phyloP scores from a whole-genome alignment of 2,888 invertebrate genomes.

The Hypena proboscidalis region DNA sequence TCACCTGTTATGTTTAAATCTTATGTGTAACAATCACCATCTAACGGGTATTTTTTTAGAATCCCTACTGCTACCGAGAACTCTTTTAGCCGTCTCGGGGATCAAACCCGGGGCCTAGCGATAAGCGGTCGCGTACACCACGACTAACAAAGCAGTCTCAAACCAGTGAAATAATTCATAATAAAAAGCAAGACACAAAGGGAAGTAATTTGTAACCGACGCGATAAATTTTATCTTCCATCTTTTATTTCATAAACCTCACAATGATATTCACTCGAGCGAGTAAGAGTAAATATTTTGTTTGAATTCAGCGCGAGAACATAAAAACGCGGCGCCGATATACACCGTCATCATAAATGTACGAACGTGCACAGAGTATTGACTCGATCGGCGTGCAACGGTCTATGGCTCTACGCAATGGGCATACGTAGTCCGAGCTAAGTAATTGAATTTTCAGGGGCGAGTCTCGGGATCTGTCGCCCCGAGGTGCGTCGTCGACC shows the following conservation, averaged over 20 bases:
- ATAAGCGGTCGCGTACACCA: too few relatives aligned
- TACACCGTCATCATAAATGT: constrained; percentile 31
- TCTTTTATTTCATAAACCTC: constrained; percentile 12
- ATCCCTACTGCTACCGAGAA: too few relatives aligned
- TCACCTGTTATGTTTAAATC: too few relatives aligned
- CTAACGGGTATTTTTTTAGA: too few relatives aligned
- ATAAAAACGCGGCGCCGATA: constrained; percentile 23
- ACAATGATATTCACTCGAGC: constrained; percentile 10
- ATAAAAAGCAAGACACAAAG: background rate
- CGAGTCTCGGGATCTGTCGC: constrained; percentile 54
- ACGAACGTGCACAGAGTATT: constrained; percentile 55
- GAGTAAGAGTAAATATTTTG: constrained; percentile 16
- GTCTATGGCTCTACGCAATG: constrained; percentile 51
- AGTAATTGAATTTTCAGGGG: constrained; percentile 78
- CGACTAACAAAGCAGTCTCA: too few relatives aligned
- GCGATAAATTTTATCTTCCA: constrained; percentile 10
- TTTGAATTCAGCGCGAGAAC: constrained; percentile 12
- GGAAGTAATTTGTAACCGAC: constrained; percentile 6
- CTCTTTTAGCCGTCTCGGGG: too few relatives aligned
- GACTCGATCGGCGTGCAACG: constrained; percentile 55
- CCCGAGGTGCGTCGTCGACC: constrained; percentile 46
- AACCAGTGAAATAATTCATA: background rate
- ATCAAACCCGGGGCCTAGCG: too few relatives aligned
- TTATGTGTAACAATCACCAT: too few relatives aligned
- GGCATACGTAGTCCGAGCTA: constrained; percentile 62